These are phyloP conservation scores for Pollenia labialis DNA, from an alignment of 2,888 invertebrate genomes.

Conservation along the genomic window DNA sequence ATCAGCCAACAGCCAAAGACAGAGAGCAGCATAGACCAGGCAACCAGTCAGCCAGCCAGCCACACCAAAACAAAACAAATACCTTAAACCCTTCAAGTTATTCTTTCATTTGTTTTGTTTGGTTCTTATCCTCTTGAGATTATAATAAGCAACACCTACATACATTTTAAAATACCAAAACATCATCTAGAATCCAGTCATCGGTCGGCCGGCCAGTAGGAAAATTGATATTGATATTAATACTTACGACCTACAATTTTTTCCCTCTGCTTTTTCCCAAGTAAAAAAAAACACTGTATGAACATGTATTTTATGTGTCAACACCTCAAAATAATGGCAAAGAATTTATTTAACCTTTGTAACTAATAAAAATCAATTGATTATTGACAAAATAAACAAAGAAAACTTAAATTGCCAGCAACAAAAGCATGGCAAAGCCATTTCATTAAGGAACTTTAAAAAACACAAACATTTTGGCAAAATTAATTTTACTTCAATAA, in stretches of 20 bases:
- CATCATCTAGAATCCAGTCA: not conserved
- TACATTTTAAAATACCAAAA: conserved; percentile 40
- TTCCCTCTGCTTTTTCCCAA: not conserved
- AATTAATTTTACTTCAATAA: not conserved
- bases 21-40: conserved; percentile 26
- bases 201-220: not conserved
- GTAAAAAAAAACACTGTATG: conserved; percentile 19
- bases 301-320: conserved; percentile 54
- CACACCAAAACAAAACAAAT: conserved; percentile 5
- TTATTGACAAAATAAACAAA: conserved; percentile 48
- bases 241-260: conserved; percentile 45
- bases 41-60: conserved; percentile 1
- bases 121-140: conserved; percentile 53
- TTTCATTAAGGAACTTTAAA: no score
- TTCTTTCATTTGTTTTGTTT: no score
- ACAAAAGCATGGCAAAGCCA: no score
- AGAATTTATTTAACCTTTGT: conserved; percentile 62
- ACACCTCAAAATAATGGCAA: conserved; percentile 47
- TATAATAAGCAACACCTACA: conserved; percentile 67
- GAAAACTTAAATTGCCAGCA: not conserved
- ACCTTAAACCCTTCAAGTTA: conserved; percentile 16
- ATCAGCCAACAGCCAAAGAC: conserved; percentile 27
- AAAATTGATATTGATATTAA: conserved; percentile 38
- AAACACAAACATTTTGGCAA: not conserved
- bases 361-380: conserved; percentile 58